phyloP scores from a whole-genome alignment of 1,140 invertebrate genomes.

The Caenorhabditis elegans region DNA sequence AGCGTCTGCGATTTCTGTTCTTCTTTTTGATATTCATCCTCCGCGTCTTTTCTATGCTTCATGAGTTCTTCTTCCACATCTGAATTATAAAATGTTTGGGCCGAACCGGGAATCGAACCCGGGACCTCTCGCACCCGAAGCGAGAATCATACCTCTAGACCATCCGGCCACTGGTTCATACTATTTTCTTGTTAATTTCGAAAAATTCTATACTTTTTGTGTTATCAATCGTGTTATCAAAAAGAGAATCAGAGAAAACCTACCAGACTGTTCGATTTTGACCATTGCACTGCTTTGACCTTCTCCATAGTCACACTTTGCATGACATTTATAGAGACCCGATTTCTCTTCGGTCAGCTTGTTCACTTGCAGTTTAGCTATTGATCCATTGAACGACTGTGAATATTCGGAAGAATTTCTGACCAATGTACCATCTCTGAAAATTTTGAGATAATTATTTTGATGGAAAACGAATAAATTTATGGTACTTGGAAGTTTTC shows the following conservation, averaged over 20 bases:
- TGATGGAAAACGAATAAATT: too few relatives aligned
- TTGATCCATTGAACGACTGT: conserved; percentile 54
- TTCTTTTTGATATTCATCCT: conserved; percentile 23
- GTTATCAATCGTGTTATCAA: neutral
- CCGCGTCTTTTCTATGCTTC: neutral
- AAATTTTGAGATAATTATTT: conserved; percentile 28
- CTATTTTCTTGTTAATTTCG: too few relatives aligned
- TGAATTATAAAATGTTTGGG: neutral
- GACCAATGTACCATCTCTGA: conserved; percentile 56
- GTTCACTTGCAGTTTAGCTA: conserved; percentile 54
- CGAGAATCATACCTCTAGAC: conserved; percentile 71
- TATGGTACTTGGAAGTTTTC: too few relatives aligned
- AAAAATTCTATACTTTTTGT: too few relatives aligned
- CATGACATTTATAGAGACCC: conserved; percentile 62
- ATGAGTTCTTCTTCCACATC: conserved; percentile 21
- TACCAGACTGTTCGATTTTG: conserved; percentile 54
- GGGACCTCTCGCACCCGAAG: conserved; percentile 70
- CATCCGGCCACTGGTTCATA: conserved; percentile 53
- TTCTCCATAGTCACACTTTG: conserved; percentile 59
- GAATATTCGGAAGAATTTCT: conserved; percentile 52
- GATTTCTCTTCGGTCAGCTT: conserved; percentile 53
- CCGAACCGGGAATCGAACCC: conserved; percentile 65
- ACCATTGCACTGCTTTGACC: conserved; percentile 61
- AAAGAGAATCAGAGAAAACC: neutral
- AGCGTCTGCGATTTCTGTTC: conserved; percentile 9